Evolutionary conservation across 2,113 vertebrate species (phyloP), one percentile per base, ranked within the genome.

Genomic region (Channa argus): DNA sequence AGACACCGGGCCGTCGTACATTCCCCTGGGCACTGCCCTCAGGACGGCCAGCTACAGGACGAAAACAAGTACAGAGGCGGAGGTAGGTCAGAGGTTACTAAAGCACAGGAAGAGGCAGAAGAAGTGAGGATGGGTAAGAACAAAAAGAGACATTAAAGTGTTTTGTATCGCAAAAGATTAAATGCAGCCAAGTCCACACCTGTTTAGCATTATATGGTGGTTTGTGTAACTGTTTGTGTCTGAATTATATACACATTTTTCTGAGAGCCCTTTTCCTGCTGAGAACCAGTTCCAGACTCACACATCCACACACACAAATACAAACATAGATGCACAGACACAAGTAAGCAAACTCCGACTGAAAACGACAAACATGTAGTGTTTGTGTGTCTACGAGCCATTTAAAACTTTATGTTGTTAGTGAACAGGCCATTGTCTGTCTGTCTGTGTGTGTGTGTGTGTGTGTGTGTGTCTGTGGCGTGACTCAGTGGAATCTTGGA

Each of bases 1-100:
- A 78, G 97, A 98, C 85, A 99, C 98, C 0, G 98, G 97, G 13
- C 98, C 98, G 0, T 99, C 98, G 3, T 99, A 99, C 96, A 99
- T 95, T 87, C 98, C 98, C 74, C 98, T 93, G 2, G 98, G 97
- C 45, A 99, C 98, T 0, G 97, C 97, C 14, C 96, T 96, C 91
- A 99, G 93, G 61, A 98, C 96, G 0, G 96, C 95, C 95, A 98
- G 93, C 98, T 99, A 85, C 52, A 54, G 67, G 49, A 79, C 13
- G 7, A 79, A n/a, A 71, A 15, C 15, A 34, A 45, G 38, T 52
- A 34, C 4, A 53, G 15, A 58, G 4, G 37, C 5, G 12, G 12
- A 39, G 14, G 14, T 1, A 9, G 45, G 24, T 24, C 24, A 0
- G 11, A 47, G 45, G 34, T 11, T 2, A 45, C 8, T 46, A 4